Percentiles rank a stretch among this genome's conserved stretches.
These are phyloP conservation scores for Catagonus wagneri DNA, from an alignment of 2,113 vertebrate species.

Conservation along the genomic window DNA sequence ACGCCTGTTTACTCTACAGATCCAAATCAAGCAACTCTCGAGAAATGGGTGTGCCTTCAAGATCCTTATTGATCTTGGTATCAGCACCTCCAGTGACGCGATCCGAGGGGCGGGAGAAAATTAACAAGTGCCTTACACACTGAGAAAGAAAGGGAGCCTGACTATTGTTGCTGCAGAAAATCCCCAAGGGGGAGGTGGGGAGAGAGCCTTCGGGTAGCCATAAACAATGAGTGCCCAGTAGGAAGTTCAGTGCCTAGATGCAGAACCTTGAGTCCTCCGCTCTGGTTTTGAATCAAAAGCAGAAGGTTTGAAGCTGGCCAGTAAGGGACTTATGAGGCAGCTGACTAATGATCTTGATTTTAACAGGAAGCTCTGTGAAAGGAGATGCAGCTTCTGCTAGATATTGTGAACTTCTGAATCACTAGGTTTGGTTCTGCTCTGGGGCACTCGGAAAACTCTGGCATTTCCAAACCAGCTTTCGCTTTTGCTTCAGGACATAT, in stretches of 20 bases:
- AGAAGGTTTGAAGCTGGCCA: conserved; percentile 10
- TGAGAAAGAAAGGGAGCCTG: background rate
- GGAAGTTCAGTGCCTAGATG: background rate
- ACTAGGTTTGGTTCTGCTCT: background rate
- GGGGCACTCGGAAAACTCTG: background rate
- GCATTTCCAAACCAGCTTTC: conserved; percentile 58
- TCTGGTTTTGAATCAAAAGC: background rate
- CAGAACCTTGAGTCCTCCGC: background rate
- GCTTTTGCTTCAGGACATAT: conserved; percentile 50
- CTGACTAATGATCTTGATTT: background rate
- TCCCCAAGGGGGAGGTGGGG: accelerated
- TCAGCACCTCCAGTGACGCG: background rate
- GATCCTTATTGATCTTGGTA: conserved; percentile 51
- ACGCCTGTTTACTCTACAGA: conserved; percentile 62
- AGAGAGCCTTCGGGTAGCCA: background rate
- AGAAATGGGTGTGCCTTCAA: conserved; percentile 20
- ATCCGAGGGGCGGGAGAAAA: background rate
- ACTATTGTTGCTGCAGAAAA: background rate
- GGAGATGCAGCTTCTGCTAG: background rate
- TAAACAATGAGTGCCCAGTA: background rate
- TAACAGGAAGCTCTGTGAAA: background rate
- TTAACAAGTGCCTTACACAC: background rate
- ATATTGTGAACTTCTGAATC: background rate
- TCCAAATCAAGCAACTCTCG: conserved; percentile 56
- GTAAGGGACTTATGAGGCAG: background rate